A percentile compares a stretch with the other conserved stretches of the same genome.
These are phyloP conservation scores for Xestia ashworthii DNA, from an alignment of 2,888 invertebrate species.

Conservation along the genomic window DNA sequence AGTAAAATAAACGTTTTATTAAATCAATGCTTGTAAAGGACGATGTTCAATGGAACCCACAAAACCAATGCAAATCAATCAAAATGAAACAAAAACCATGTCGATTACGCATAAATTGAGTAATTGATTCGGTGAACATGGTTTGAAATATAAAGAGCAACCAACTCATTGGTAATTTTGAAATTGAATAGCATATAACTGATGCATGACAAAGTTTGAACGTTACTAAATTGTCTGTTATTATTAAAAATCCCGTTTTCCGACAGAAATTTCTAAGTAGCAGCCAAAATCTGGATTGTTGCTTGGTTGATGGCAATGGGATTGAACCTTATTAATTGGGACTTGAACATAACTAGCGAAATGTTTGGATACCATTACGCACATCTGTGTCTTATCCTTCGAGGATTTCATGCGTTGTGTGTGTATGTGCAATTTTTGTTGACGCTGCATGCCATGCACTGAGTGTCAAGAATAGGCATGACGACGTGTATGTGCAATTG, in stretches of 20 bases:
- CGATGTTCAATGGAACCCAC: neutral
- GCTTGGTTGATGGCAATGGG: neutral
- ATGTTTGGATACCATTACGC: too few species aligned
- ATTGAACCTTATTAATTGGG: neutral
- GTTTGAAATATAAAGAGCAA: neutral
- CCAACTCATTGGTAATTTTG: neutral
- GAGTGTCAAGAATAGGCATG: too few species aligned
- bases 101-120: constrained; percentile 19
- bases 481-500: too few species aligned
- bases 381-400: too few species aligned
- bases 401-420: too few species aligned
- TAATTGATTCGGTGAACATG: constrained; percentile 5
- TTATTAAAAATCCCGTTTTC: neutral
- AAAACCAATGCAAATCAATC: constrained; percentile 2
- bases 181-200: neutral
- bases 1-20: neutral
- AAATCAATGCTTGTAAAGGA: neutral
- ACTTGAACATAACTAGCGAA: neutral
- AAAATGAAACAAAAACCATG: constrained; percentile 8
- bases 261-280: too few species aligned
- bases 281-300: neutral
- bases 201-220: neutral
- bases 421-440: too few species aligned
- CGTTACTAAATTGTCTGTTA: neutral
- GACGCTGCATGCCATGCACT: too few species aligned